Conservation (phyloP, 2,113 vertebrate genomes). For the Aphelocoma coerulescens region DNA sequence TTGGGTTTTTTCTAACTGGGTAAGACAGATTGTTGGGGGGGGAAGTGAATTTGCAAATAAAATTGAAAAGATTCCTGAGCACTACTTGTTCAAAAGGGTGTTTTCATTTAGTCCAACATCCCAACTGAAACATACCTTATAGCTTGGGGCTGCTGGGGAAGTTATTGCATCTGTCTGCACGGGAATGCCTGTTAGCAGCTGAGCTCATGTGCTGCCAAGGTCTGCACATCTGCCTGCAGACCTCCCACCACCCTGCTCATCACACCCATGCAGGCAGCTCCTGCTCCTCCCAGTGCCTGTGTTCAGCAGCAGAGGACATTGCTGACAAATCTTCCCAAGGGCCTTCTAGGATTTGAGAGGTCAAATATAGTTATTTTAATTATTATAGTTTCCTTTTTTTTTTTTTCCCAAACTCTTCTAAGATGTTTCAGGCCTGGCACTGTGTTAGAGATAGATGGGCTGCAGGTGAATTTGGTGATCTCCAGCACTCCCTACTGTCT, state of each 20-base stretch:
- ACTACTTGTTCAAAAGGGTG: background rate
- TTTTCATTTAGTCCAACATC: background rate
- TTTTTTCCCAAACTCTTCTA: background rate
- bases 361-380: background rate
- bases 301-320: background rate
- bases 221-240: background rate
- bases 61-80: background rate
- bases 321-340: background rate
- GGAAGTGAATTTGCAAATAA: background rate
- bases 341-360: background rate
- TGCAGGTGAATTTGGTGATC: background rate
- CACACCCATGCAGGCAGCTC: fast-evolving
- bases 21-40: background rate
- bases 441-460: background rate
- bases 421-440: background rate
- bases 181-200: background rate
- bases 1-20: background rate
- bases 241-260: background rate
- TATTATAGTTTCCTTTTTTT: background rate
- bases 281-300: background rate
- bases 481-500: background rate
- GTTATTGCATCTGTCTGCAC: background rate
- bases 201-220: background rate
- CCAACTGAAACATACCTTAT: background rate
- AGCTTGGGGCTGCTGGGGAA: background rate